Evolutionary conservation across 2,888 invertebrate species (phyloP).

Genomic region (Chironomus tentans): DNA sequence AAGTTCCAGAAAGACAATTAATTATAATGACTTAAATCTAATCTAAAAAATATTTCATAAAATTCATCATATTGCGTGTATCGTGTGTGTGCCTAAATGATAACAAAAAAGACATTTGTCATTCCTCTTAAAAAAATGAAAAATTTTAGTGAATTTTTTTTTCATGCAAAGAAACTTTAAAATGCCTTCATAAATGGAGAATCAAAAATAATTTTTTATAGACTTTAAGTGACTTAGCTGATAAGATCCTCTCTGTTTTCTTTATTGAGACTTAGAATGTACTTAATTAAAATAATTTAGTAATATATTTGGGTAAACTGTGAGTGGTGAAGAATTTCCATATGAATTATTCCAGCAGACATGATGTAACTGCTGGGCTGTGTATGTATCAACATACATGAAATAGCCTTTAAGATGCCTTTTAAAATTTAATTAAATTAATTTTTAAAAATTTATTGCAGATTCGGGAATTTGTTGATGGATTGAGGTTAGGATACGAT

Average conservation of each 20-base stretch:
- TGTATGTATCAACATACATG: too few relatives aligned
- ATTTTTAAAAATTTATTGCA: too few relatives aligned
- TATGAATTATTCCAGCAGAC: too few relatives aligned
- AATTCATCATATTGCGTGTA: not conserved
- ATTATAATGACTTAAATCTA: not conserved
- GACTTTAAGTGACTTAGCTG: not conserved
- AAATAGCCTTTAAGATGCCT: not conserved
- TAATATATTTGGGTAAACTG: not conserved
- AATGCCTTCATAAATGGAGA: not conserved
- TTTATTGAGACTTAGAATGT: not conserved
- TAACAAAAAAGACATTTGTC: not conserved
- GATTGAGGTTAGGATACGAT: too few relatives aligned
- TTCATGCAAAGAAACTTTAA: not conserved
- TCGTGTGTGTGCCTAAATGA: constrained; percentile 21
- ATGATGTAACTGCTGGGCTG: too few relatives aligned
- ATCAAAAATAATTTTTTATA: constrained; percentile 5
- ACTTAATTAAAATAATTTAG: not conserved
- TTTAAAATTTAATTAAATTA: not conserved
- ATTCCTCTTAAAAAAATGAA: not conserved
- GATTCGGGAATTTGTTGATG: too few relatives aligned
- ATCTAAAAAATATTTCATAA: not conserved
- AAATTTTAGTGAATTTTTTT: not conserved
- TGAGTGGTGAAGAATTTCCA: too few relatives aligned
- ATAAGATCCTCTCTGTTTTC: not conserved
- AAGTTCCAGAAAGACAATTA: not conserved